Conservation (phyloP, 2,113 vertebrate genomes). For the Isichthys henryi region DNA sequence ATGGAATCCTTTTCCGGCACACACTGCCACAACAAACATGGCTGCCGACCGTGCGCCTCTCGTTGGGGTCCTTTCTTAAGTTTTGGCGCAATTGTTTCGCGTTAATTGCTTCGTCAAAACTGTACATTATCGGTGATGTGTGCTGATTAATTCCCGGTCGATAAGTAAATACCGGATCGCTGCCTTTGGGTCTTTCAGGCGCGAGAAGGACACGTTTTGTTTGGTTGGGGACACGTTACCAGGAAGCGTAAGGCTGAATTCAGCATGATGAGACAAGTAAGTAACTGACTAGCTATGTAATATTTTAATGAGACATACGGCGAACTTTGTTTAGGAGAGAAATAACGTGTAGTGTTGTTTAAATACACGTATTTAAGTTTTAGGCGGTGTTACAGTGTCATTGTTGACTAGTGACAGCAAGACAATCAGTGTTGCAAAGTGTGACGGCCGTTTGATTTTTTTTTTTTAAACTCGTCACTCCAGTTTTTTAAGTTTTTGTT, state of each 20-base stretch:
- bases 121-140: not conserved
- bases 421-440: not conserved
- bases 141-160: not conserved
- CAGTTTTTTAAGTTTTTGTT: not conserved
- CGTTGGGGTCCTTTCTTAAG: not conserved
- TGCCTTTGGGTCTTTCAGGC: conserved; percentile 13
- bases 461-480: not conserved
- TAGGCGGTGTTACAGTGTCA: not conserved
- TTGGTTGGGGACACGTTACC: conserved; percentile 42
- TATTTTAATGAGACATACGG: fast-evolving
- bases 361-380: not conserved
- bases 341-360: not conserved
- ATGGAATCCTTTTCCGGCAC: not conserved
- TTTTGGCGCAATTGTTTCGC: not conserved
- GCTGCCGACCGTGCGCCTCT: not conserved
- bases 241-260: conserved; percentile 28
- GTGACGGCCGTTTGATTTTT: not conserved
- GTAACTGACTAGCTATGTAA: conserved; percentile 18
- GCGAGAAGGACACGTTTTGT: conserved; percentile 2
- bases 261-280: conserved; percentile 54
- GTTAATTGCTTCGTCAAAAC: not conserved
- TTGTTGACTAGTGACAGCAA: not conserved
- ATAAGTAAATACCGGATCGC: not conserved
- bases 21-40: conserved; percentile 16
- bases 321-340: not conserved